phyloP scores from a whole-genome alignment of 2,113 vertebrate genomes.

The Ardeotis arabs region DNA sequence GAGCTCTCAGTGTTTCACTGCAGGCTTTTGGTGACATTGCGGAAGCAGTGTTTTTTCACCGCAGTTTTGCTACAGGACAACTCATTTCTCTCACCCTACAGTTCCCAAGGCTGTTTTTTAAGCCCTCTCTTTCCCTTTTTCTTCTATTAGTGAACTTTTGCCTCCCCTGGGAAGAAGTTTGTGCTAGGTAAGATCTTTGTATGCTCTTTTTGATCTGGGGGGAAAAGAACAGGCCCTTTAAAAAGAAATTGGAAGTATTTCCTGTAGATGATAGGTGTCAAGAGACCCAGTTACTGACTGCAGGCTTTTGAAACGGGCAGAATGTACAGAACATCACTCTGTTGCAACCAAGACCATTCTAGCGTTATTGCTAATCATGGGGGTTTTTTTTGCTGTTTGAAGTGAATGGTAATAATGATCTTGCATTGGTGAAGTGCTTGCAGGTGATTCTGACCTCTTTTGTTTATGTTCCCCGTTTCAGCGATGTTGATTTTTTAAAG shows the following conservation, averaged over 20 bases:
- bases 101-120: neutral
- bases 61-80: neutral
- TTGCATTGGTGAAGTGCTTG: neutral
- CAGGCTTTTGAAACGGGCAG: neutral
- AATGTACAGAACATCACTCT: neutral
- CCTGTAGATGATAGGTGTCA: neutral
- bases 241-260: neutral
- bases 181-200: neutral
- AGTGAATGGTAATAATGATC: neutral
- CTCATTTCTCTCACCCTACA: neutral
- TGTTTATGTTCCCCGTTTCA: neutral
- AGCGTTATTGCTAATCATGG: neutral
- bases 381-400: neutral
- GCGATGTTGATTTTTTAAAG: neutral
- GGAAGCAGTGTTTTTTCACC: neutral
- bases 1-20: accelerated
- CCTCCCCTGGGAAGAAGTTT: neutral
- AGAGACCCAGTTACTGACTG: neutral
- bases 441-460: neutral
- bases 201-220: neutral
- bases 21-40: neutral
- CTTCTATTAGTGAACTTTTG: neutral
- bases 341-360: too few relatives aligned
- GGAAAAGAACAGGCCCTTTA: neutral
- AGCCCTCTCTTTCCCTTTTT: neutral